A percentile compares a stretch with the other conserved stretches of the same genome.
Evolutionary conservation across 2,888 invertebrate species (phyloP).

Genomic region (Agrochola macilenta): DNA sequence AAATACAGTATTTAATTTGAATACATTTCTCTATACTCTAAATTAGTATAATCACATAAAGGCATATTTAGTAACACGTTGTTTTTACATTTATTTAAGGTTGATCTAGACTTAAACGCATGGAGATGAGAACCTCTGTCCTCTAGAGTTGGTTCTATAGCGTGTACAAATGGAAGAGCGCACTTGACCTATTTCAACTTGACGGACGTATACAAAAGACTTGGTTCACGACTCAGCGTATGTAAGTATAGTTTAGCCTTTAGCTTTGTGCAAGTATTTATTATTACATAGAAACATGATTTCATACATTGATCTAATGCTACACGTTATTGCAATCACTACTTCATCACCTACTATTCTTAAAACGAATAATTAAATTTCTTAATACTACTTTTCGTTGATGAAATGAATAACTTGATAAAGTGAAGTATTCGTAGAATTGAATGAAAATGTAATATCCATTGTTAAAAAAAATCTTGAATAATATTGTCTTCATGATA

Average conservation of each 20-base stretch:
- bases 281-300: conserved; percentile 33
- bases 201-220: not conserved
- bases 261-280: conserved; percentile 1
- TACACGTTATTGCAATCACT: conserved; percentile 48
- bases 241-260: not conserved
- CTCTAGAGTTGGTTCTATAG: not conserved
- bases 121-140: not conserved
- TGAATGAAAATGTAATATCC: not conserved
- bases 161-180: not conserved
- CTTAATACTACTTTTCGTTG: not conserved
- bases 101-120: conserved; percentile 3
- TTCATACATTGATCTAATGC: conserved; percentile 37
- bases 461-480: not conserved
- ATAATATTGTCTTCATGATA: conserved; percentile 8
- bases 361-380: conserved; percentile 23
- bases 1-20: conserved; percentile 50
- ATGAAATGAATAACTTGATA: conserved; percentile 40
- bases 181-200: conserved; percentile 8
- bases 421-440: not conserved
- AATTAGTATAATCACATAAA: conserved; percentile 51
- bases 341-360: conserved; percentile 16
- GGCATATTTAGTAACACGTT: conserved; percentile 43
- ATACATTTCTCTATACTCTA: conserved; percentile 52
- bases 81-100: conserved; percentile 11
- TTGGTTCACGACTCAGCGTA: not conserved